Conservation (phyloP, 2,888 invertebrate species). For the Diloba caeruleocephala region DNA sequence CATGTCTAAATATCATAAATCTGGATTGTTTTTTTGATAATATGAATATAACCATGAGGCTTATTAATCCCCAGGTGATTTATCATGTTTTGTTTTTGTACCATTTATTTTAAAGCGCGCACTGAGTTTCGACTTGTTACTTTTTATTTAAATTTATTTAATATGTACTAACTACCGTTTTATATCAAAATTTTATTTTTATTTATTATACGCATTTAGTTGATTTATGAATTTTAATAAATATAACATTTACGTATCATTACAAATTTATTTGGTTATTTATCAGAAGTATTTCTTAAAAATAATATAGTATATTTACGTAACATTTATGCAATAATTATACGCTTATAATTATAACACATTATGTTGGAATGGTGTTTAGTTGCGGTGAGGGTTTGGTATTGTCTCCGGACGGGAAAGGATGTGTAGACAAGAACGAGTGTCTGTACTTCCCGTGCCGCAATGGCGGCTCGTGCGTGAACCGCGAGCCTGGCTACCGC, state of each 20-base stretch:
- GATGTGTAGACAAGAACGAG: constrained; percentile 98
- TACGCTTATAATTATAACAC: constrained; percentile 45
- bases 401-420: constrained; percentile 96
- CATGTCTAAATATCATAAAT: too few relatives aligned
- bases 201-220: not conserved
- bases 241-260: too few relatives aligned
- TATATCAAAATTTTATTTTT: constrained; percentile 33
- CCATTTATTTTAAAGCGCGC: constrained; percentile 63
- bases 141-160: constrained; percentile 38
- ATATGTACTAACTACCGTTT: constrained; percentile 13
- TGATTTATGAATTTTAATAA: too few relatives aligned
- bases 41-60: constrained; percentile 5
- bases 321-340: constrained; percentile 26
- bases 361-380: constrained; percentile 77
- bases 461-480: constrained; percentile 97
- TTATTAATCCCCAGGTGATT: constrained; percentile 25
- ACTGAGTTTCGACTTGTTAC: constrained; percentile 69
- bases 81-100: constrained; percentile 37
- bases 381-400: constrained; percentile 98
- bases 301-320: constrained; percentile 5
- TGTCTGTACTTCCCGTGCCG: constrained; percentile 98
- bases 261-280: too few relatives aligned
- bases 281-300: too few relatives aligned
- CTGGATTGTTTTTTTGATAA: constrained; percentile 1
- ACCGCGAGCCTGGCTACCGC: constrained; percentile 96